These are phyloP conservation scores for Macrochelys suwanniensis DNA, from an alignment of 2,797 vertebrate species.

Conservation along the genomic window DNA sequence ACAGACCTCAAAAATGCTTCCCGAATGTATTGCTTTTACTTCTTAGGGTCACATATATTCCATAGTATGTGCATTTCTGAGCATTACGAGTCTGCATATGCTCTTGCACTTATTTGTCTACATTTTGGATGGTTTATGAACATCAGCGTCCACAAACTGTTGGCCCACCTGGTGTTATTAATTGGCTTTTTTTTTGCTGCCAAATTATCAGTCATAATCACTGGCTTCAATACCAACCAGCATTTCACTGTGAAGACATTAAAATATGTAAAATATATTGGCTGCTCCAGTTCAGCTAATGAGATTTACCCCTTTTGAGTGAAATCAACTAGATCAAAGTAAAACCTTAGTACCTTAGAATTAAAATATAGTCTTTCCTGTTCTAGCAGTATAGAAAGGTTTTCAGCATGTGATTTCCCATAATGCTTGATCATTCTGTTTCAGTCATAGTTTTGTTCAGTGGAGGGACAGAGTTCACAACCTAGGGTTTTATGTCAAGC, in stretches of 20 bases:
- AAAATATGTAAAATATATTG: not conserved
- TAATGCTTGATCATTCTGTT: not conserved
- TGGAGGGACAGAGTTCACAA: not conserved
- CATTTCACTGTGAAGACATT: not conserved
- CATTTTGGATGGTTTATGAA: not conserved
- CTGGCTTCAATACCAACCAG: not conserved
- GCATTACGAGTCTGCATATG: not conserved
- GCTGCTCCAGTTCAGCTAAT: not conserved
- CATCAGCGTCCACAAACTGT: not conserved
- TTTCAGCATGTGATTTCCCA: not conserved
- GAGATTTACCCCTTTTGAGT: not conserved
- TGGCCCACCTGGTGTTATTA: not conserved
- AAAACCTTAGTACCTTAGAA: not conserved
- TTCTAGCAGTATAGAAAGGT: not conserved
- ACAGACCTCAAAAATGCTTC: not conserved
- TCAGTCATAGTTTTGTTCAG: too few relatives aligned
- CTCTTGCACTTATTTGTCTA: not conserved
- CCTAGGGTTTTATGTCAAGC: not conserved
- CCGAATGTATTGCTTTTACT: not conserved
- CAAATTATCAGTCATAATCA: not conserved
- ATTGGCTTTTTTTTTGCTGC: not conserved
- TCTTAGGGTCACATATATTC: not conserved
- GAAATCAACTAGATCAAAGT: not conserved
- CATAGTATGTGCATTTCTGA: not conserved
- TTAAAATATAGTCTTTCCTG: not conserved